Conservation (phyloP, 2,113 vertebrate genomes). For the Prolemur simus region DNA sequence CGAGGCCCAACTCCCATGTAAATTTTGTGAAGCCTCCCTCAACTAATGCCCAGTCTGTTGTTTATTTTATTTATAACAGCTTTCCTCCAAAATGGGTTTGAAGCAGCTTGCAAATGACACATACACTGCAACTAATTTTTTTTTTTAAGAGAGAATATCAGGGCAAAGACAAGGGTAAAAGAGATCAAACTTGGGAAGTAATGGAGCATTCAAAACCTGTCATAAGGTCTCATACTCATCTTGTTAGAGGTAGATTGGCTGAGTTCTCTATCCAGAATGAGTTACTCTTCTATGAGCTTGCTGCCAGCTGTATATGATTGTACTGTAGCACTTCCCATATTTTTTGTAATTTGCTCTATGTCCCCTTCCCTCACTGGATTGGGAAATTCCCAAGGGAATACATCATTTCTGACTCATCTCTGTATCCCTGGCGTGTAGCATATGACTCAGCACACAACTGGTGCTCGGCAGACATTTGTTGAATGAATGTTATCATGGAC, state of each 20-base stretch:
- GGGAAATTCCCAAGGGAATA: slow-evolving; percentile 49
- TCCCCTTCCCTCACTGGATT: neutral
- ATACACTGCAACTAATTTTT: neutral
- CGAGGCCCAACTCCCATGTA: neutral
- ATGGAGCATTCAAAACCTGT: neutral
- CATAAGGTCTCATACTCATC: neutral
- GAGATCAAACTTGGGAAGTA: neutral
- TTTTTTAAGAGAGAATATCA: neutral
- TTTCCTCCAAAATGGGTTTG: slow-evolving; percentile 30
- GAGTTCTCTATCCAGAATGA: neutral
- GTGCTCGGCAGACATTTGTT: slow-evolving; percentile 2
- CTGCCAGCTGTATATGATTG: neutral
- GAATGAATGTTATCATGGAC: slow-evolving; percentile 12
- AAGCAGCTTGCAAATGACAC: neutral
- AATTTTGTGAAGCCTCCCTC: slow-evolving; percentile 25
- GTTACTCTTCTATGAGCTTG: neutral
- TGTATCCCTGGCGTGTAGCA: neutral
- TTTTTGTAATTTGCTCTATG: slow-evolving; percentile 21
- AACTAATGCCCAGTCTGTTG: neutral
- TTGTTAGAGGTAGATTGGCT: neutral
- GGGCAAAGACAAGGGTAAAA: slow-evolving; percentile 4
- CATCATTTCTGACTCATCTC: slow-evolving; percentile 61
- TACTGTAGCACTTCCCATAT: neutral
- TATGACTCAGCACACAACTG: slow-evolving; percentile 61
- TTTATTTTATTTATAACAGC: neutral